These are phyloP conservation scores for Cactoblastis cactorum DNA, from an alignment of 2,888 invertebrate genomes.

Conservation along the genomic window DNA sequence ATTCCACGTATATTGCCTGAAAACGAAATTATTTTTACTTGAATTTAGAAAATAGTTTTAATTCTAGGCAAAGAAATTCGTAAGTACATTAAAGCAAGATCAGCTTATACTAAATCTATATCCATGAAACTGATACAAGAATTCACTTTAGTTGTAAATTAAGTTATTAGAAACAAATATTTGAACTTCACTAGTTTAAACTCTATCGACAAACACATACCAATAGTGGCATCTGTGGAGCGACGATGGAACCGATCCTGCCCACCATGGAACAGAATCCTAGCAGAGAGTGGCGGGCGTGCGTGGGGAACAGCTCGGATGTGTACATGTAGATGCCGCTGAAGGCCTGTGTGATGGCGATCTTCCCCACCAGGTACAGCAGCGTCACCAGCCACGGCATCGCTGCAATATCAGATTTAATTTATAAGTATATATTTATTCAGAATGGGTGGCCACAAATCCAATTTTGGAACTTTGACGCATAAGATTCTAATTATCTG, in stretches of 20 bases:
- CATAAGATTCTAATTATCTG: too few relatives aligned
- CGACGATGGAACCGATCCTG: constrained; percentile 85
- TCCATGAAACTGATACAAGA: too few relatives aligned
- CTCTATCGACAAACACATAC: too few relatives aligned
- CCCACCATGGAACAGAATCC: constrained; percentile 87
- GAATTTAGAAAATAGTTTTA: too few relatives aligned
- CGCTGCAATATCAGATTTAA: constrained; percentile 32
- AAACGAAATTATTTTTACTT: neutral
- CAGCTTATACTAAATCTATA: too few relatives aligned
- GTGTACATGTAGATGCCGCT: constrained; percentile 85
- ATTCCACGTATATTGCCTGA: constrained; percentile 72
- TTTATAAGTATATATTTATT: neutral
- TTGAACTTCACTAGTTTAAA: too few relatives aligned
- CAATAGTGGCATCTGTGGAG: constrained; percentile 85
- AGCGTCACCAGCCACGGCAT: constrained; percentile 57
- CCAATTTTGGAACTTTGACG: too few relatives aligned
- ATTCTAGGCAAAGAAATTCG: too few relatives aligned
- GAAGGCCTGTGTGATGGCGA: constrained; percentile 84
- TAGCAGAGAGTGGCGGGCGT: constrained; percentile 82
- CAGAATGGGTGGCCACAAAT: too few relatives aligned
- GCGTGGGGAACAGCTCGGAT: constrained; percentile 86
- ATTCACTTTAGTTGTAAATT: too few relatives aligned
- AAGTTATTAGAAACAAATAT: too few relatives aligned
- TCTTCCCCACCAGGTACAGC: constrained; percentile 82
- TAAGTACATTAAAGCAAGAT: too few relatives aligned